Evolutionary conservation across 2,888 invertebrate genomes (phyloP), one percentile per base, ranked within the genome.

Genomic region (Ormyrus labotus): DNA sequence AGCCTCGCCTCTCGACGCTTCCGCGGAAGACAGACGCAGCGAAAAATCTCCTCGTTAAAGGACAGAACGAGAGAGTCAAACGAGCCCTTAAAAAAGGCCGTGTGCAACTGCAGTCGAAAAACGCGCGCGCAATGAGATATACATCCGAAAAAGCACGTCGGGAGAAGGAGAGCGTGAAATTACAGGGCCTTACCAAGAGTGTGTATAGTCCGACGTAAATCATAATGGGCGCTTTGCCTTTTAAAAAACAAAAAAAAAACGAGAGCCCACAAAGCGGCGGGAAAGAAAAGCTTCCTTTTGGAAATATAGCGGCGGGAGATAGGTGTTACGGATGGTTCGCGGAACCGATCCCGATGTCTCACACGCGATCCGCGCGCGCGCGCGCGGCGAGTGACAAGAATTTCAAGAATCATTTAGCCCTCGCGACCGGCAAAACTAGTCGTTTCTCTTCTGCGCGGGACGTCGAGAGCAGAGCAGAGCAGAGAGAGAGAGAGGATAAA

Each of bases 321-420:
- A 58, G 55, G 63, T n/a, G 51, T 70, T 58, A 57, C 61, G 68
- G 75, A 78, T 50, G 51, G 34, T 82, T 82, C 82, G 80, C 71
- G 69, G 82, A 82, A 82, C 58, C 67, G 70, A 78, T 80, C 72
- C 57, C 60, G 65, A 58, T 75, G 74, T 57, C 53, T 53, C 79
- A 79, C 34, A 34, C 84, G 84, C 84, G 84, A 84, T 82, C 81
- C 80, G 78, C 81, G 34, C 79, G 76, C 19, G 76, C 19, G 84
- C 84, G 84, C 84, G 81, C 81, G 78, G 78, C 81, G 63, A 81
- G 83, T 82, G 84, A 83, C 83, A 82, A 80, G 83, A 84, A 81
- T 84, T 84, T 85, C 83, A 80, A 83, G 85, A 84, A 84, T 81
- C 83, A 83, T 83, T 85, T 85, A 84, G 81, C 10, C 61, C 11